Conservation (phyloP, 92 coral and sea anemone genomes). For the Phenganax subtilis region DNA sequence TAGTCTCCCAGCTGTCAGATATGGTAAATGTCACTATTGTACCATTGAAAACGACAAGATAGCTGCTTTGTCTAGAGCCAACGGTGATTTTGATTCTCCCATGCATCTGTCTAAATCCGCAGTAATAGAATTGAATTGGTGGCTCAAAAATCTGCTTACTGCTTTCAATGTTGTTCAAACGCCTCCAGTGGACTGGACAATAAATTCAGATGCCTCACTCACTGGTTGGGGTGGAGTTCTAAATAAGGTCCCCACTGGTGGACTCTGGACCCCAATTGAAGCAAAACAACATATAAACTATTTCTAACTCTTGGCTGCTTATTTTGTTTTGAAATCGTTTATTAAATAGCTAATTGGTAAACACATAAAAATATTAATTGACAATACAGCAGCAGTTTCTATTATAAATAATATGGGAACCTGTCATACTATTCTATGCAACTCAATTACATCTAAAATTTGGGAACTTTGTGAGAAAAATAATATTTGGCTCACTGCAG, state of each 20-base stretch:
- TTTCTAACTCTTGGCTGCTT: too few relatives aligned
- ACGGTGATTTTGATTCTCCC: conserved; percentile 1
- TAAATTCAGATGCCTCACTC: neutral
- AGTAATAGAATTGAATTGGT: neutral
- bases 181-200: neutral
- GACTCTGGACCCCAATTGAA: neutral
- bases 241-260: neutral
- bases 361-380: too few relatives aligned
- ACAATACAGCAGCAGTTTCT: neutral
- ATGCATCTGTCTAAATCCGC: neutral
- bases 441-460: neutral
- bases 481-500: too few relatives aligned
- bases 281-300: neutral
- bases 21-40: conserved; percentile 11
- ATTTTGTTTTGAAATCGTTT: too few relatives aligned
- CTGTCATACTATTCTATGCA: too few relatives aligned
- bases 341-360: neutral
- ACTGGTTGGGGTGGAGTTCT: conserved; percentile 17
- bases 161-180: neutral
- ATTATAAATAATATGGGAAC: neutral
- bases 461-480: too few relatives aligned
- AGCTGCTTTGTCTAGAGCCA: neutral
- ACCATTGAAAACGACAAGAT: conserved; percentile 12
- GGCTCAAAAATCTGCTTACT: neutral
- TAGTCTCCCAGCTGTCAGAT: conserved; percentile 17